Conservation (phyloP, 2,888 invertebrate species). For the Stenchaetothrips biformis region DNA sequence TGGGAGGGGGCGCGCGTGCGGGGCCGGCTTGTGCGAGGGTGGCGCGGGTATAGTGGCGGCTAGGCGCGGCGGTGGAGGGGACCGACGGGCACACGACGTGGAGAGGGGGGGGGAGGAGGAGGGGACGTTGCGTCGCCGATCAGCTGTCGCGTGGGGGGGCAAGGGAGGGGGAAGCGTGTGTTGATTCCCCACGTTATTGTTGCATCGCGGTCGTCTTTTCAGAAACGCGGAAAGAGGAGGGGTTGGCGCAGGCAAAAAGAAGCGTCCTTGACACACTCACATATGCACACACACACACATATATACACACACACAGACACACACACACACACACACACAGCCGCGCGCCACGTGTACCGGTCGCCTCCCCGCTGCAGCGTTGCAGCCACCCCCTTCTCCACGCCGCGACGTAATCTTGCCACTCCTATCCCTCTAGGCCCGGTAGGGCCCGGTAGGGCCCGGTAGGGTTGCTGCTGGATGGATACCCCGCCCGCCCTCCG, state of each 20-base stretch:
- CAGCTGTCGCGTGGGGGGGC: background rate
- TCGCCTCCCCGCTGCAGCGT: background rate
- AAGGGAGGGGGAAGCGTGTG: background rate
- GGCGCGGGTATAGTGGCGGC: background rate
- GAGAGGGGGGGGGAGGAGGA: background rate
- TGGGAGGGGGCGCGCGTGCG: background rate
- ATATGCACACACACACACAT: background rate
- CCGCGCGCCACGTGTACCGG: background rate
- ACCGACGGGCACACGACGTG: background rate
- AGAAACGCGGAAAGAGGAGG: slow-evolving; percentile 15
- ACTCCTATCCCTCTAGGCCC: background rate
- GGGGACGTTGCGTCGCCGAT: background rate
- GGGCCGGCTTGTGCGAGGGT: background rate
- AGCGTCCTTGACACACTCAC: slow-evolving; percentile 17
- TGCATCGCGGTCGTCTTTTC: slow-evolving; percentile 5
- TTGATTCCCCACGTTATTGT: slow-evolving; percentile 13
- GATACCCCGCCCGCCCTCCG: slow-evolving; percentile 17
- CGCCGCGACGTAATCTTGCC: background rate
- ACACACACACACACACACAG: background rate
- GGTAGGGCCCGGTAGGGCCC: background rate
- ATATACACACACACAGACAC: background rate
- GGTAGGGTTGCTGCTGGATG: background rate
- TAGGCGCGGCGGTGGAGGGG: background rate
- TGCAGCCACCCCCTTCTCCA: background rate
- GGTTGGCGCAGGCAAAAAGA: background rate